A percentile compares a stretch with the other conserved stretches of the same genome.
Evolutionary conservation across 2,113 vertebrate genomes (phyloP).

Genomic region (Mormyrus iriodes): DNA sequence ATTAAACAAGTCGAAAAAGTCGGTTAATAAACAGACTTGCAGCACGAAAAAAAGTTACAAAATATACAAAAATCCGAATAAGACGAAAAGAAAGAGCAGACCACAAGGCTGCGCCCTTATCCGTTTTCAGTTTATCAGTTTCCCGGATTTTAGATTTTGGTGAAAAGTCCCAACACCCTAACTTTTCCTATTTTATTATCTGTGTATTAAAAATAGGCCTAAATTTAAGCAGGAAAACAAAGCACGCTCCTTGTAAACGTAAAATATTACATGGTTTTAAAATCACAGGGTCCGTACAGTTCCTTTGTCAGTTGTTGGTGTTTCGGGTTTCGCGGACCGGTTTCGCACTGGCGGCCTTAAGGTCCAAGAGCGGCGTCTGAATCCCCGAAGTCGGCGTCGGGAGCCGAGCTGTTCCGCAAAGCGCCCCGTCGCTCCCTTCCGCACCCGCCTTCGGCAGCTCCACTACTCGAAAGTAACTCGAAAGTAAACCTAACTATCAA

Average conservation of each 20-base stretch:
- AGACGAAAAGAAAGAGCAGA: not conserved
- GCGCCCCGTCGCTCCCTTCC: conserved; percentile 33
- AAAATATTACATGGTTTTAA: not conserved
- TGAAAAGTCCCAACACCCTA: not conserved
- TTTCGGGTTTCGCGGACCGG: not conserved
- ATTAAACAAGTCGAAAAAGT: not conserved
- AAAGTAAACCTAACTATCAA: not conserved
- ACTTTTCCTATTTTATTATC: not conserved
- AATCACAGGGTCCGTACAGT: not conserved
- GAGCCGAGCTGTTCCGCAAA: conserved; percentile 5
- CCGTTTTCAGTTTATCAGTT: not conserved
- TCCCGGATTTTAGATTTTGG: not conserved
- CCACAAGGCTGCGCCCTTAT: not conserved
- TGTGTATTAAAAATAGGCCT: not conserved
- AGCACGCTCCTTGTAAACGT: not conserved
- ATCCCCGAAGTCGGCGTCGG: not conserved
- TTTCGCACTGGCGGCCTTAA: not conserved
- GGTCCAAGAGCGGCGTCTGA: not conserved
- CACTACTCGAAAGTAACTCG: conserved; percentile 30
- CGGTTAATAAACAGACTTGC: not conserved
- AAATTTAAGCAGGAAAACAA: not conserved
- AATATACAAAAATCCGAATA: not conserved
- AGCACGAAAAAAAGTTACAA: not conserved
- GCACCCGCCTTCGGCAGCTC: conserved; percentile 37
- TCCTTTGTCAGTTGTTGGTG: not conserved